Base-by-base conservation (phyloP, 2,888 invertebrate genomes). In the Hesperia comma region DNA sequence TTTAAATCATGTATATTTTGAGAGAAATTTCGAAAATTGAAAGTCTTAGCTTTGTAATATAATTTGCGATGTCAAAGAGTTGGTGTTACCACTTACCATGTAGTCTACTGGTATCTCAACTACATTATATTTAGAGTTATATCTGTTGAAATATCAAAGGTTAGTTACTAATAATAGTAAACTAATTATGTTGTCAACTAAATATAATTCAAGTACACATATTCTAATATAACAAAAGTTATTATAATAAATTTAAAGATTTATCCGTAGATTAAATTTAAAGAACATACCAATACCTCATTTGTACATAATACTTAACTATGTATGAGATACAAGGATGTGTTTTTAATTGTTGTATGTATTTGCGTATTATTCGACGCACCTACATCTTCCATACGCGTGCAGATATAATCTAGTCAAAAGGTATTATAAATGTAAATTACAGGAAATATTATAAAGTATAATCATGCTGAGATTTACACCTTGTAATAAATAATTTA, bases 401-500 rank as follows among this genome's bases (percentile, higher is more conserved):
- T 32, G 40, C 14, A 56, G 19, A 19, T 56, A 21, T n/a, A 53
- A 40, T 10, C 12, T 37, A 55, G 37, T 55, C 37, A 40, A 19
- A 14, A 14, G 17, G 37, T 56, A 26, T 26, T 26, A 33, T 17
- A 55, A 37, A 55, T 55, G 55, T 37, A 55, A 55, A 55, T 55
- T 55, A 55, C 55, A 55, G 55, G 55, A 55, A 55, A 55, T 17
- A 37, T 37, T 17, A 37, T 37, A 33, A 41, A 41, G 61, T 49
- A 62, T 62, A 53, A 62, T 53, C 33, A 40, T 40, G 40, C 26
- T 26, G 21, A 51, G 61, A 51, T 61, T 32, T 43, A 37, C 37
- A 37, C 12, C 12, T 37, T 37, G 12, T 37, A 37, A n/a, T 33
- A 10, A 10, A 33, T 33, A 33, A 37, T 37, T 26, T 12, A 37